phyloP scores from a whole-genome alignment of 2,888 invertebrate species.

The Craniophora ligustri region DNA sequence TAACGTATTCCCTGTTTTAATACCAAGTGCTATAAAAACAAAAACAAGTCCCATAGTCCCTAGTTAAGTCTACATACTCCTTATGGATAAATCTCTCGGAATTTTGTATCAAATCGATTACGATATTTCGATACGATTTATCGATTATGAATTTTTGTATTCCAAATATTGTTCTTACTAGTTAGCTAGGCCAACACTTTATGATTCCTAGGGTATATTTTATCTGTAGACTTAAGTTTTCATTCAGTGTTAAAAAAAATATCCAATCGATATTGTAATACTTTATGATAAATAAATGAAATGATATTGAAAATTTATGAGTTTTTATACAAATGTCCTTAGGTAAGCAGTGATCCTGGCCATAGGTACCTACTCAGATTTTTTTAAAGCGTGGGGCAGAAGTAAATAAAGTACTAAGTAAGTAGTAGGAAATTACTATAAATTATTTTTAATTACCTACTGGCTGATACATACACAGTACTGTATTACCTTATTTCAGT shows the following conservation, averaged over 20 bases:
- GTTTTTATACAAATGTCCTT: conserved; percentile 41
- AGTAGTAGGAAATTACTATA: no score
- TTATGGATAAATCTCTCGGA: conserved; percentile 81
- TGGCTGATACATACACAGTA: no score
- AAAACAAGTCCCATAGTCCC: conserved; percentile 15
- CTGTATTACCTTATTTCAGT: no score
- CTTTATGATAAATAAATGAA: conserved; percentile 73
- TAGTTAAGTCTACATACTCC: conserved; percentile 52
- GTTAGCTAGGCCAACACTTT: conserved; percentile 70
- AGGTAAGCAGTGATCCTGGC: no score
- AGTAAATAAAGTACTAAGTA: no score
- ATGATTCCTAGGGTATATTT: conserved; percentile 64
- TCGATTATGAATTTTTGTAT: conserved; percentile 66
- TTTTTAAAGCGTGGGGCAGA: no score
- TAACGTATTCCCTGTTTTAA: no score
- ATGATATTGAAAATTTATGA: conserved; percentile 54
- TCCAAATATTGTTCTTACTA: conserved; percentile 69
- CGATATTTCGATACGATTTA: conserved; percentile 80
- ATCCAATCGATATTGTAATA: conserved; percentile 73
- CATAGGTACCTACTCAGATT: no score
- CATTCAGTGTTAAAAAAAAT: conserved; percentile 64
- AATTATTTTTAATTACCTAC: no score
- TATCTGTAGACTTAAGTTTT: conserved; percentile 71
- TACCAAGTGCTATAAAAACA: conserved; percentile 38
- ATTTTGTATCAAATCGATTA: conserved; percentile 70